Evolutionary conservation across 1,140 invertebrate genomes (phyloP).

Genomic region (Cepaea nemoralis): DNA sequence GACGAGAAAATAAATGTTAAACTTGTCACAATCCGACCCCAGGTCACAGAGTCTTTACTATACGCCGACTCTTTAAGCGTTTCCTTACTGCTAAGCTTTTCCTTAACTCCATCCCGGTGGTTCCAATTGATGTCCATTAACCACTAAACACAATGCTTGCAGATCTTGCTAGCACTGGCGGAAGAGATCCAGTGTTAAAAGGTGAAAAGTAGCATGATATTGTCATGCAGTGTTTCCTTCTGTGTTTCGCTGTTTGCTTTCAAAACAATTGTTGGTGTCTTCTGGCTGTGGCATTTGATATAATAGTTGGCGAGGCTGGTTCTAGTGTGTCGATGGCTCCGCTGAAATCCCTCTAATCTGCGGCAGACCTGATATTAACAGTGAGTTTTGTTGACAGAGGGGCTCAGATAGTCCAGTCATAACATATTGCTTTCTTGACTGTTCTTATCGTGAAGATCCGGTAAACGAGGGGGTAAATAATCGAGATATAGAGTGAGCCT

Average conservation of each 20-base stretch:
- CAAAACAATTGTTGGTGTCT: constrained; percentile 1
- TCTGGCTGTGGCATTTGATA: neutral
- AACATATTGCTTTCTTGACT: neutral
- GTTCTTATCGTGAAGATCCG: neutral
- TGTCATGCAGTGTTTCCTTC: neutral
- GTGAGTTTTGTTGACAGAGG: neutral
- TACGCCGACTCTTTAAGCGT: neutral
- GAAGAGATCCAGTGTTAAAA: neutral
- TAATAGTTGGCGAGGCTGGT: neutral
- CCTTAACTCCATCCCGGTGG: neutral
- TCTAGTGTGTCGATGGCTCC: neutral
- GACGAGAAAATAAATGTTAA: constrained; percentile 15
- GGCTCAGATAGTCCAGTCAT: neutral
- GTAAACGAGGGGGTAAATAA: neutral
- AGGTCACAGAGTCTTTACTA: neutral
- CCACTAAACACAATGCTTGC: neutral
- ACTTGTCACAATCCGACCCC: neutral
- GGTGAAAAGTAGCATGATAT: neutral
- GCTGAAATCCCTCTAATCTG: neutral
- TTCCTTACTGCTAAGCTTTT: neutral
- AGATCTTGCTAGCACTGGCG: neutral
- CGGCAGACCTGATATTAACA: neutral
- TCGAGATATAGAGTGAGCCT: too few species aligned
- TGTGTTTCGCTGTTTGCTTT: neutral
- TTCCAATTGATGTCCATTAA: constrained; percentile 11